These are phyloP conservation scores for Caradrina kadenii DNA, from an alignment of 2,888 invertebrate genomes.

Conservation along the genomic window DNA sequence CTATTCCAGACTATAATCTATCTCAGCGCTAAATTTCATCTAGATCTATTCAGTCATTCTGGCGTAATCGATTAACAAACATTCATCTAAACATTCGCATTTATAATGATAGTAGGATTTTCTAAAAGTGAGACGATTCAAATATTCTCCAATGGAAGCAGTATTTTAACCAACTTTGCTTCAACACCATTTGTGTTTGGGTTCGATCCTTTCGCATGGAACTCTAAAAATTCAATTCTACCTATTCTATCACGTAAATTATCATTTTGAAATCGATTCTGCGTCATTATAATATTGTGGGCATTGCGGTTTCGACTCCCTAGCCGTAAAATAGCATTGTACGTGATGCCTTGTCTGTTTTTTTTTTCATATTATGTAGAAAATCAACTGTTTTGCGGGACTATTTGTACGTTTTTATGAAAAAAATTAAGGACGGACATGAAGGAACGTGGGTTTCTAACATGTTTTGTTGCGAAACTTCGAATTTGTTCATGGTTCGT, in stretches of 20 bases:
- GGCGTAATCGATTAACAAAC: too few relatives aligned
- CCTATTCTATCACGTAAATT: constrained; percentile 86
- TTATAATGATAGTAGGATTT: too few relatives aligned
- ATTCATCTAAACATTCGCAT: too few relatives aligned
- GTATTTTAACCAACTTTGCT: neutral
- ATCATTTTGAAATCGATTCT: constrained; percentile 87
- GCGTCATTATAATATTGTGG: constrained; percentile 85
- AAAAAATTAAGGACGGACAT: constrained; percentile 81
- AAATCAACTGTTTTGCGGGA: constrained; percentile 81
- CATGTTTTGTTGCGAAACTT: constrained; percentile 60
- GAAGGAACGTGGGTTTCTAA: constrained; percentile 66
- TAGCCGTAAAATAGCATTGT: constrained; percentile 78
- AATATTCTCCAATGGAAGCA: neutral
- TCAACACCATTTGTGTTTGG: neutral
- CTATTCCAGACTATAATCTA: too few relatives aligned
- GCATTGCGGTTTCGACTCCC: constrained; percentile 85
- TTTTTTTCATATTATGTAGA: constrained; percentile 72
- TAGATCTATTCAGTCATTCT: too few relatives aligned
- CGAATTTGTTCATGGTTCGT: constrained; percentile 33
- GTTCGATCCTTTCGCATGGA: constrained; percentile 23
- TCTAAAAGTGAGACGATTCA: too few relatives aligned
- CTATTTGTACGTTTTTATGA: constrained; percentile 78
- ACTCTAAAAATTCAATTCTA: constrained; percentile 78
- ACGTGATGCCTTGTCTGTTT: constrained; percentile 85
- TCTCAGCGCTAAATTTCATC: too few relatives aligned